A percentile compares a stretch with the other conserved stretches of the same genome.
These are phyloP conservation scores for Scrobipalpa atriplicella DNA, from an alignment of 2,888 invertebrate genomes.

Conservation along the genomic window DNA sequence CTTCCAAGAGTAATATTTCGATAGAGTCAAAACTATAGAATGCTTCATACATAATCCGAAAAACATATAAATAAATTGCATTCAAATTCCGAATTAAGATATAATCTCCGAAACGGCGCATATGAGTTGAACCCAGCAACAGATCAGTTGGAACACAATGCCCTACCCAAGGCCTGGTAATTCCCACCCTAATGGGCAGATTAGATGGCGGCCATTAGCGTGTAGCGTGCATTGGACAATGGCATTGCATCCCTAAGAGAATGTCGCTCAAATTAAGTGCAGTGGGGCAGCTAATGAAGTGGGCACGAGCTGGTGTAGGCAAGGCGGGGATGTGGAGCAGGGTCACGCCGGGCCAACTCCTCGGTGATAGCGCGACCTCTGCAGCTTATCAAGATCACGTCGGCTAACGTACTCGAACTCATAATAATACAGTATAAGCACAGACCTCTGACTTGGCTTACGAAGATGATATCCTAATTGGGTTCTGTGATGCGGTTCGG, in stretches of 20 bases:
- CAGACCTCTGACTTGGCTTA: constrained; percentile 7
- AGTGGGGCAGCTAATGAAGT: constrained; percentile 58
- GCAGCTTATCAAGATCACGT: constrained; percentile 63
- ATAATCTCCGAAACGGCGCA: background rate
- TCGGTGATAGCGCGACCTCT: constrained; percentile 77
- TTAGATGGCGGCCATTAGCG: constrained; percentile 31
- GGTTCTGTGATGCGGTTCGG: background rate
- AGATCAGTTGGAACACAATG: background rate
- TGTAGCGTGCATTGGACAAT: constrained; percentile 33
- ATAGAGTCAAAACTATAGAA: background rate
- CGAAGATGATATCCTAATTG: background rate
- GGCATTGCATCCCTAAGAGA: constrained; percentile 51
- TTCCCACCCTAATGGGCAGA: constrained; percentile 17
- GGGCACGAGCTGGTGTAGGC: constrained; percentile 60
- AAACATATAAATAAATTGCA: background rate
- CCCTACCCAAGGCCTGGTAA: constrained; percentile 19
- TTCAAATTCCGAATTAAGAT: background rate
- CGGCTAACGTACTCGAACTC: constrained; percentile 5
- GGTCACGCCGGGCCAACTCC: constrained; percentile 68
- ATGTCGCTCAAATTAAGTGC: constrained; percentile 63
- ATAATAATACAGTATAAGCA: background rate
- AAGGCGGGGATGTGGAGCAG: constrained; percentile 75
- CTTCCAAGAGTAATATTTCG: background rate
- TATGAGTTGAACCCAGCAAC: background rate
- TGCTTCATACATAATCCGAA: background rate